phyloP scores from a whole-genome alignment of 2,797 vertebrate genomes.

The Oceanodroma leucorhoa region DNA sequence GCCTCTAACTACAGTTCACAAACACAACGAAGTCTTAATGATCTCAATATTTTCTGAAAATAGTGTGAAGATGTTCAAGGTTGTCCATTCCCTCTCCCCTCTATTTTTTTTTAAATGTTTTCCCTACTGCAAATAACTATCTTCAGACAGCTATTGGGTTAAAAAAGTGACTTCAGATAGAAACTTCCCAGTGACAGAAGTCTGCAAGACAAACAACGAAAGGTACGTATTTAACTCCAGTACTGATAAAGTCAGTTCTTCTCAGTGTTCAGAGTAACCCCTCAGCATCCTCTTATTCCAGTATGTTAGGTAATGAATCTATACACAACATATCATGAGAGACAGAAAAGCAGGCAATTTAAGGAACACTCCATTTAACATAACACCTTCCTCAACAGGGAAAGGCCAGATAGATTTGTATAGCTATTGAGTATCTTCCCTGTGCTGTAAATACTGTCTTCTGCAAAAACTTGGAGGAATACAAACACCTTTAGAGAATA shows the following conservation, averaged over 20 bases:
- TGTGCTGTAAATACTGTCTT: not conserved
- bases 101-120: not conserved
- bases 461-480: not conserved
- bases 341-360: not conserved
- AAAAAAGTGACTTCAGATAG: not conserved
- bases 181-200: not conserved
- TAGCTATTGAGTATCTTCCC: not conserved
- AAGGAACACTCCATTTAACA: not conserved
- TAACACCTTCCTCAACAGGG: too few relatives aligned
- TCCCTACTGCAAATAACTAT: not conserved
- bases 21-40: not conserved
- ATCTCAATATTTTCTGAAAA: not conserved
- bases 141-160: not conserved
- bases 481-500: not conserved
- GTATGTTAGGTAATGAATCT: rapidly evolving
- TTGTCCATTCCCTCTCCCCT: not conserved
- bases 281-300: not conserved
- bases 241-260: not conserved
- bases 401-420: not conserved
- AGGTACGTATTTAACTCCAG: not conserved
- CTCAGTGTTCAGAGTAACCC: not conserved
- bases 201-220: not conserved
- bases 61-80: not conserved
- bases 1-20: not conserved
- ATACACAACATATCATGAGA: rapidly evolving